Percentiles rank a stretch among this genome's conserved stretches.
These are phyloP conservation scores for Sycophila texana DNA, from an alignment of 2,888 invertebrate species.

Conservation along the genomic window DNA sequence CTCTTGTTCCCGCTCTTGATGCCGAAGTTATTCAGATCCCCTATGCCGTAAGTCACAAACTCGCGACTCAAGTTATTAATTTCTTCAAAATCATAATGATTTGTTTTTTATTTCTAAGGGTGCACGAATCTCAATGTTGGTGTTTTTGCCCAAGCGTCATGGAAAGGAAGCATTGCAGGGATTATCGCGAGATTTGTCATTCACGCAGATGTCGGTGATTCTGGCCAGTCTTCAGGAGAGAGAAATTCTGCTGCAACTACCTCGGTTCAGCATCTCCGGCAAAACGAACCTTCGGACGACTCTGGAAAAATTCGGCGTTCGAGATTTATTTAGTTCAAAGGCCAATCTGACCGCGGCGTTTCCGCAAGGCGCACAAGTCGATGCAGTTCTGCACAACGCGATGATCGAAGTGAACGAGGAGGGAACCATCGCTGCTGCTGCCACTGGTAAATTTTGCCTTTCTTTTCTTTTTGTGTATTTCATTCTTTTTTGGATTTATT, in stretches of 20 bases:
- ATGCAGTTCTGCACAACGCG: constrained; percentile 80
- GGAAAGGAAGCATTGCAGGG: constrained; percentile 76
- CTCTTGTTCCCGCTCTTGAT: constrained; percentile 80
- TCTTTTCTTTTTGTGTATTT: not conserved
- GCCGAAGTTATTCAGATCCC: constrained; percentile 84
- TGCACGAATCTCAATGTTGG: constrained; percentile 80
- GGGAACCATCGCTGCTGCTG: constrained; percentile 82
- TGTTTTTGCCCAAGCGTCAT: constrained; percentile 78
- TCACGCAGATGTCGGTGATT: constrained; percentile 77
- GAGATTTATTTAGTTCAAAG: constrained; percentile 77
- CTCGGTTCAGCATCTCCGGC: constrained; percentile 80
- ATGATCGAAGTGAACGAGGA: constrained; percentile 81
- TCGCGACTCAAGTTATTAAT: too few relatives aligned
- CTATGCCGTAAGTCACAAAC: constrained; percentile 80
- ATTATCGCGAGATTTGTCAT: constrained; percentile 79
- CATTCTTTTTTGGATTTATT: not conserved
- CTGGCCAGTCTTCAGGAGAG: constrained; percentile 74
- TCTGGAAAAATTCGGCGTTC: constrained; percentile 79
- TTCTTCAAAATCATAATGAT: too few relatives aligned
- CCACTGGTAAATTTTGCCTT: constrained; percentile 74
- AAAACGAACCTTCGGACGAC: constrained; percentile 77
- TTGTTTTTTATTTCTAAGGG: constrained; percentile 76
- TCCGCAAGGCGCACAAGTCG: constrained; percentile 75
- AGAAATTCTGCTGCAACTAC: constrained; percentile 79
- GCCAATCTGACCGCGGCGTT: constrained; percentile 80